Percentiles rank a stretch among this genome's conserved stretches.
Conservation (phyloP, 2,888 invertebrate species). For the Latheticus oryzae region DNA sequence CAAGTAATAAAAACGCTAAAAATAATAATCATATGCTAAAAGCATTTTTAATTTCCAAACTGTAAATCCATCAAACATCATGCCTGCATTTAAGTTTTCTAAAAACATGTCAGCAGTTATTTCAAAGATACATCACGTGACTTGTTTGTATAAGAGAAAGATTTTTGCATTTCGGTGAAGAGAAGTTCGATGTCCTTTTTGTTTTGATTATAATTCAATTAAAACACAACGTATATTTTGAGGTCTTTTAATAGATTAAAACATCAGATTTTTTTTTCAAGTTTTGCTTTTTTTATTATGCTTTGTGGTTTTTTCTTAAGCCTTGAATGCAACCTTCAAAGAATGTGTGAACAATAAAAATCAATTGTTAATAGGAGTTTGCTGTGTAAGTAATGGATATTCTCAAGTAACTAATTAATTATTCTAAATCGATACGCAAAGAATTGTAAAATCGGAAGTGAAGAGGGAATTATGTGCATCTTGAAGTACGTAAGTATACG, state of each 20-base stretch:
- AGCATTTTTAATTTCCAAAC: background rate
- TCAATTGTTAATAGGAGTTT: conserved; percentile 31
- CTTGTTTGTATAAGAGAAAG: conserved; percentile 10
- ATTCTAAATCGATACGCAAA: conserved; percentile 25
- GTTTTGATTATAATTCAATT: conserved; percentile 24
- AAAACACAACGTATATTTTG: background rate
- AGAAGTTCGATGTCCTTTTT: conserved; percentile 32
- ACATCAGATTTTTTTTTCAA: no score
- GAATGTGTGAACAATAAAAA: conserved; percentile 28
- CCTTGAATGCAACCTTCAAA: conserved; percentile 21
- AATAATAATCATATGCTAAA: conserved; percentile 2
- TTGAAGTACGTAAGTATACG: no score
- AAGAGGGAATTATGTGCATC: conserved; percentile 18
- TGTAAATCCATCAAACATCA: conserved; percentile 1
- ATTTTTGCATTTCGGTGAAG: conserved; percentile 13
- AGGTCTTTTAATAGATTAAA: conserved; percentile 22
- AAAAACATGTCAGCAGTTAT: conserved; percentile 16
- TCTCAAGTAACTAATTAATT: no score
- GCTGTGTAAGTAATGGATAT: no score
- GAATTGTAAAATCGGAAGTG: conserved; percentile 26
- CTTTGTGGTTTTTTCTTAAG: conserved; percentile 13
- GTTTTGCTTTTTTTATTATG: conserved; percentile 3
- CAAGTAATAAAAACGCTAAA: background rate
- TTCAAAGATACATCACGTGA: conserved; percentile 21
- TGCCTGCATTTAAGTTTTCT: conserved; percentile 5